Evolutionary conservation across 2,888 invertebrate genomes (phyloP).

Genomic region (Thymelicus lineola): DNA sequence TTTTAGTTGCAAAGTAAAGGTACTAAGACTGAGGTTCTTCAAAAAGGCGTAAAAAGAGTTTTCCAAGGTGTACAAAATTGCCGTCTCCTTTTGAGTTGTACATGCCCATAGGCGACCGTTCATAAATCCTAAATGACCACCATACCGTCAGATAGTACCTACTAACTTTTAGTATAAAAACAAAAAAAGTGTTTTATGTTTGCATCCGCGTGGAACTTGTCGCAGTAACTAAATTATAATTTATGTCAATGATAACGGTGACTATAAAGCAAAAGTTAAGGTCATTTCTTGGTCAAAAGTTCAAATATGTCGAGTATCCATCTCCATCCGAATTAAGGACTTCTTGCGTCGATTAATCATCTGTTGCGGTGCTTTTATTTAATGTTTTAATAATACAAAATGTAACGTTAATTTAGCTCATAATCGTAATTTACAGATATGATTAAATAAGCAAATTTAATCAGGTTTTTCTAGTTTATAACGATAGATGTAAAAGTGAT

Average conservation of each 20-base stretch:
- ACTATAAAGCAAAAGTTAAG: constrained; percentile 57
- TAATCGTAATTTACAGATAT: constrained; percentile 22
- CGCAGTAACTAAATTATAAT: constrained; percentile 53
- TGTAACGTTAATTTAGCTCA: constrained; percentile 39
- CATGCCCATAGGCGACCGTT: too few species aligned
- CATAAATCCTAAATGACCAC: too few species aligned
- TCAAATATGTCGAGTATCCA: constrained; percentile 54
- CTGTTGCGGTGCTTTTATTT: constrained; percentile 48
- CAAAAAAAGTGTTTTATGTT: constrained; percentile 7
- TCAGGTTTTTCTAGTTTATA: constrained; percentile 37
- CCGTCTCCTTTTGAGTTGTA: too few species aligned
- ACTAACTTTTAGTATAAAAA: too few species aligned
- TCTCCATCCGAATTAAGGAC: constrained; percentile 47
- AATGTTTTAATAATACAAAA: constrained; percentile 38
- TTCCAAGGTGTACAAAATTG: too few species aligned
- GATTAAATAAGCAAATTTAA: constrained; percentile 29
- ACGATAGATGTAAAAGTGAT: constrained; percentile 21
- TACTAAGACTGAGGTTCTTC: too few species aligned
- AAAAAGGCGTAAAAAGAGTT: too few species aligned
- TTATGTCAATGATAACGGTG: constrained; percentile 55
- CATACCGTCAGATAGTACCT: too few species aligned
- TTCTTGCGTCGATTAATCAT: constrained; percentile 51
- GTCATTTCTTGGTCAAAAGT: constrained; percentile 54
- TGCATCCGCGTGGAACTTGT: constrained; percentile 31
- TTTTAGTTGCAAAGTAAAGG: too few species aligned